These are phyloP conservation scores for Formica aserva DNA, from an alignment of 2,888 invertebrate genomes.

Conservation along the genomic window DNA sequence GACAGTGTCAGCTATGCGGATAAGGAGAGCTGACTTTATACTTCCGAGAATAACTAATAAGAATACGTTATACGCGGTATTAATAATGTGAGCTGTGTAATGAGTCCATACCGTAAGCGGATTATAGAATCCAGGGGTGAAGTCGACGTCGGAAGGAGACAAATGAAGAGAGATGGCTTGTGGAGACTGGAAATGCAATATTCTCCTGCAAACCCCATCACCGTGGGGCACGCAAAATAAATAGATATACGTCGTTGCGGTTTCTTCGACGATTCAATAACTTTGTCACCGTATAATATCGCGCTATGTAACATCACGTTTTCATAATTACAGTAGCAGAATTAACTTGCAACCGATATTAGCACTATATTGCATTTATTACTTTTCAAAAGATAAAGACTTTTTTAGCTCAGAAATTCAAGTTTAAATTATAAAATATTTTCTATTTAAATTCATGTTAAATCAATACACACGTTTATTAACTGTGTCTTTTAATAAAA, in stretches of 20 bases:
- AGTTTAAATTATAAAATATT: background rate
- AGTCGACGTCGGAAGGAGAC: constrained; percentile 76
- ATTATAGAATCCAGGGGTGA: constrained; percentile 72
- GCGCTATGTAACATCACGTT: constrained; percentile 10
- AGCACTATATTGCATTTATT: background rate
- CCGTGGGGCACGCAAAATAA: constrained; percentile 72
- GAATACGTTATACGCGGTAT: constrained; percentile 62
- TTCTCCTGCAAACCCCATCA: constrained; percentile 70
- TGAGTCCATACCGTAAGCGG: constrained; percentile 71
- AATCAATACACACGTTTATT: background rate
- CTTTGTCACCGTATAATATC: constrained; percentile 47
- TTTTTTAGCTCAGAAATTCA: background rate
- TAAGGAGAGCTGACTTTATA: constrained; percentile 54
- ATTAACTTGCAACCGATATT: constrained; percentile 36
- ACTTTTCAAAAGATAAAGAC: background rate
- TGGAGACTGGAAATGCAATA: constrained; percentile 78
- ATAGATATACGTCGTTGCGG: constrained; percentile 75
- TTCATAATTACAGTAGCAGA: constrained; percentile 30
- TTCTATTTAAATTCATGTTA: background rate
- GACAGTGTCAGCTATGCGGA: constrained; percentile 55
- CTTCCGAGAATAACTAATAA: constrained; percentile 58
- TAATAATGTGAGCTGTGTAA: constrained; percentile 72
- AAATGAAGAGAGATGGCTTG: constrained; percentile 78
- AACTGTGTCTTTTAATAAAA: background rate
- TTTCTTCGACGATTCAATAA: constrained; percentile 61